phyloP scores from a whole-genome alignment of 2,113 vertebrate species.

The Theristicus caerulescens region DNA sequence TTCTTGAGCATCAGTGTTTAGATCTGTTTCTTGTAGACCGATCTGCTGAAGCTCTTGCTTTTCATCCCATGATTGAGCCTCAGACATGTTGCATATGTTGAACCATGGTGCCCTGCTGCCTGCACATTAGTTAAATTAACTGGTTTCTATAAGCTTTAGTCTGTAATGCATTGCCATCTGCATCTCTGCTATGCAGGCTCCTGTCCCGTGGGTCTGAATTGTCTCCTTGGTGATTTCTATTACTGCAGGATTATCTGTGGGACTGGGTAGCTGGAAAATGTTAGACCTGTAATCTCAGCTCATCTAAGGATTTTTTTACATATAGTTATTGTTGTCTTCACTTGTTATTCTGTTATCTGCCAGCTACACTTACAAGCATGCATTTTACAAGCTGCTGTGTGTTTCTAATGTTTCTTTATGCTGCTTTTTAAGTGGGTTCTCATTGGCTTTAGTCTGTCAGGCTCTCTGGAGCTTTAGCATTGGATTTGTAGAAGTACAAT shows the following conservation, averaged over 20 bases:
- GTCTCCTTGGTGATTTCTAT: neutral
- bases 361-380: neutral
- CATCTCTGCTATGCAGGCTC: neutral
- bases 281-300: conserved; percentile 1
- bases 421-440: neutral
- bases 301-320: neutral
- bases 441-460: neutral
- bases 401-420: neutral
- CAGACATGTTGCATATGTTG: neutral
- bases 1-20: neutral
- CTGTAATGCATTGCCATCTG: neutral
- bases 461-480: neutral
- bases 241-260: neutral
- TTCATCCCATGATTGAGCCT: neutral
- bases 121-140: fast-evolving
- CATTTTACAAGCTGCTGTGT: neutral
- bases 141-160: neutral
- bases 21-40: neutral
- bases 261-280: neutral
- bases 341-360: neutral
- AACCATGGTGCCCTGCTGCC: neutral
- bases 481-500: neutral
- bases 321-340: neutral
- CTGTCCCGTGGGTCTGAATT: fast-evolving
- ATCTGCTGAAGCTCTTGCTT: neutral